Evolutionary conservation across 2,888 invertebrate genomes (phyloP), one percentile per base, ranked within the genome.

Genomic region (Volucella bombylans): DNA sequence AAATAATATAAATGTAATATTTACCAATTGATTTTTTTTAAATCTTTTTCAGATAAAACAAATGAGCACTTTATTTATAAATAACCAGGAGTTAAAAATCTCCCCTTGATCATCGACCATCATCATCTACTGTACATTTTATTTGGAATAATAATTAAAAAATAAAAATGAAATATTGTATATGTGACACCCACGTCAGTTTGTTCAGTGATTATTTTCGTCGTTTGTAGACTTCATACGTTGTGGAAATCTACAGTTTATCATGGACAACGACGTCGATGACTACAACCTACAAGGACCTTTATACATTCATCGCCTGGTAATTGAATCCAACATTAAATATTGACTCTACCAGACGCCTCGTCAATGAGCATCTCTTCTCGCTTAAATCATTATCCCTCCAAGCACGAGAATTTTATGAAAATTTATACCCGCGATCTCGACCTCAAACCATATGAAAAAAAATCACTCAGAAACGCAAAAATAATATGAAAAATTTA

Each of bases 281-380:
- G 50, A 57, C 67, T 57, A 62, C 18, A 50, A 38, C 55, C 67
- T 57, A 50, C 14, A 50, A 43, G 47, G 39, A 59, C 54, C 41
- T 71, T 47, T 71, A 45, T 69, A 50, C 23, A 67, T n/a, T 38
- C 69, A 31, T 11, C 61, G 49, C 47, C 49, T 72, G 78, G 67
- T 68, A 82, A 78, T 72, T 82, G 61, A 68, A 82, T 78, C 45
- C 39, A 23, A 67, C 23, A 67, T 67, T 72, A 78, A 82, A 78
- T 72, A 72, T 78, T 77, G 67, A 67, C 61, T 67, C 10, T 64
- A 45, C 18, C 47, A 52, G 15, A 54, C 41, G 55, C 43, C 52
- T 38, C 59, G 11, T 59, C 57, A 50, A 10, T 59, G 41, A 59
- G 12, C 15, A 23, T 41, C 23, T 39, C 62, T 67, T 61, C 49